phyloP scores from a whole-genome alignment of 2,113 vertebrate species.

The Neoarius graeffei region DNA sequence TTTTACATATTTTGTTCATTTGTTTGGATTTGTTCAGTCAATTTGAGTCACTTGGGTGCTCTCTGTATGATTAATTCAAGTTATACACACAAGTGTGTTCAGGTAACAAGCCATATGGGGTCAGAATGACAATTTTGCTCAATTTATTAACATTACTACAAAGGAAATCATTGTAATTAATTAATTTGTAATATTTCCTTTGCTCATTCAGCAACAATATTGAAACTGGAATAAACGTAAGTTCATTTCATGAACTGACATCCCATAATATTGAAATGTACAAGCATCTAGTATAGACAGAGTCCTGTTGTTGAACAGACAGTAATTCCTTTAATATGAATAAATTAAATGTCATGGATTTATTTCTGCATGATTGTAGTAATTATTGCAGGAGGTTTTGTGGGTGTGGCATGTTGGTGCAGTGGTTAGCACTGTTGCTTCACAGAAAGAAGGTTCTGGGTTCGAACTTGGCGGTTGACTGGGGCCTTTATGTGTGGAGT shows the following conservation, averaged over 20 bases:
- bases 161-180: background rate
- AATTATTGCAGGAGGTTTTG: background rate
- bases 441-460: too few relatives aligned
- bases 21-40: background rate
- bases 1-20: background rate
- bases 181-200: background rate
- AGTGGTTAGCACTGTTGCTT: too few relatives aligned
- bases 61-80: background rate
- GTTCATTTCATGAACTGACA: background rate
- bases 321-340: too few relatives aligned
- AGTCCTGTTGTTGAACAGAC: too few relatives aligned
- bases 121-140: background rate
- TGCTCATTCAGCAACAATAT: background rate
- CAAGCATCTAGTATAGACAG: too few relatives aligned
- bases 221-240: conserved; percentile 4
- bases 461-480: too few relatives aligned
- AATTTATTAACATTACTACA: background rate
- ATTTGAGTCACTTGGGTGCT: background rate
- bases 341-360: background rate
- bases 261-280: background rate
- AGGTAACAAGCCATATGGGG: background rate
- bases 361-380: background rate
- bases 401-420: too few relatives aligned
- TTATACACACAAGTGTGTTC: background rate
- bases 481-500: too few relatives aligned